Conservation (phyloP, 2,113 vertebrate genomes). For the Gopherus flavomarginatus region DNA sequence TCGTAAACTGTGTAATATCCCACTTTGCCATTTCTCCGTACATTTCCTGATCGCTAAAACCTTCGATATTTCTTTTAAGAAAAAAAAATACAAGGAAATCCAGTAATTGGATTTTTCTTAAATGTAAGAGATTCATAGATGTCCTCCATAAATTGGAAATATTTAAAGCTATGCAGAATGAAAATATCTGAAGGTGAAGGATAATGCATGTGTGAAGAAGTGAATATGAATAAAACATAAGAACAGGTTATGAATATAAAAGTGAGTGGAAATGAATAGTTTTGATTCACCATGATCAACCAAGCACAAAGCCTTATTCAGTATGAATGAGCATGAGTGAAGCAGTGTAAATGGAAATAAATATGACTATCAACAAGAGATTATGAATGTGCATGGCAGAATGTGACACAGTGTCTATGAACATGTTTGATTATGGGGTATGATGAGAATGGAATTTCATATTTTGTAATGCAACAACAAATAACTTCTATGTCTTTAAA, state of each 20-base stretch:
- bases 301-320: background rate
- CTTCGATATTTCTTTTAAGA: background rate
- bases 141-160: background rate
- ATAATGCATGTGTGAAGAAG: background rate
- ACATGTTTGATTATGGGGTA: constrained; percentile 2
- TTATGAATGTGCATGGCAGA: background rate
- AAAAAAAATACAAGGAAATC: background rate
- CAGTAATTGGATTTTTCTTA: background rate
- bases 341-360: constrained; percentile 11
- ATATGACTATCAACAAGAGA: constrained; percentile 28
- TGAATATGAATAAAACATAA: constrained; percentile 12
- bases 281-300: constrained; percentile 19
- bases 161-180: background rate
- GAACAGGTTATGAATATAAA: background rate
- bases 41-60: background rate
- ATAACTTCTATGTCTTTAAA: background rate
- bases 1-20: background rate
- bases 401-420: constrained; percentile 16
- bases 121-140: background rate
- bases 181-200: constrained; percentile 4
- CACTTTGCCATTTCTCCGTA: background rate
- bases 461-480: background rate
- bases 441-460: background rate
- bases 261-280: background rate
- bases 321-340: background rate